Base-by-base conservation (phyloP, 2,888 invertebrate genomes). In the Chromoteleia sp. region DNA sequence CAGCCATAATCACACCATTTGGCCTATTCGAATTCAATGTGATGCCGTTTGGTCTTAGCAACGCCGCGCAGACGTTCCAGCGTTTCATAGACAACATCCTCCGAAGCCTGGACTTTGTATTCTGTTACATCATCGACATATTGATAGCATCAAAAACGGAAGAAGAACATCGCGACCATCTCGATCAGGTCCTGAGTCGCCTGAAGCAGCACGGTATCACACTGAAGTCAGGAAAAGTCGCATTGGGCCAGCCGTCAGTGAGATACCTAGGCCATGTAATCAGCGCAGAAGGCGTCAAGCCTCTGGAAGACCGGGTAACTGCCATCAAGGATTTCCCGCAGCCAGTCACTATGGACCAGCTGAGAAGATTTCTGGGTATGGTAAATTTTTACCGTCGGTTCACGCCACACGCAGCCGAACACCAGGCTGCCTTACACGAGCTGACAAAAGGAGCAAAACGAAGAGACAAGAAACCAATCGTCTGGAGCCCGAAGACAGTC, bases 81-180 rank as follows among this genome's bases (percentile, higher is more conserved):
- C n/a, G n/a, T n/a, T n/a, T n/a, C n/a, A n/a, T n/a, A n/a, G n/a
- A n/a, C n/a, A n/a, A 15, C 8, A 15, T 30, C 10, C 14, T 54
- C 8, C 54, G 50, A n/a, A 25, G 50, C 2, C 50, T 50, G 10
- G 25, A 50, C 50, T 50, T 25, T 25, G 50, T 29, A 1, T 30
- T 30, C 33, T 29, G 33, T n/a, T 30, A 54, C 14, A 15, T 30
- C 6, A 33, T 30, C 10, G 54, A 43, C 43, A 39, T 39, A n/a
- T 12, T 39, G 5, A 39, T 39, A 1, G 39, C 39, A n/a, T 39
- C 39, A n/a, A 39, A 6, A 12, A 12, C 39, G 0, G 12, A n/a
- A 7, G 39, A n/a, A 4, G 39, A 39, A 14, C 39, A 39, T 7
- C 39, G 39, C 12, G 2, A 12, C 39, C 39, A 39, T 7, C 6